Base-by-base conservation (phyloP, 2,113 vertebrate species). In the Ceyx margarethae region DNA sequence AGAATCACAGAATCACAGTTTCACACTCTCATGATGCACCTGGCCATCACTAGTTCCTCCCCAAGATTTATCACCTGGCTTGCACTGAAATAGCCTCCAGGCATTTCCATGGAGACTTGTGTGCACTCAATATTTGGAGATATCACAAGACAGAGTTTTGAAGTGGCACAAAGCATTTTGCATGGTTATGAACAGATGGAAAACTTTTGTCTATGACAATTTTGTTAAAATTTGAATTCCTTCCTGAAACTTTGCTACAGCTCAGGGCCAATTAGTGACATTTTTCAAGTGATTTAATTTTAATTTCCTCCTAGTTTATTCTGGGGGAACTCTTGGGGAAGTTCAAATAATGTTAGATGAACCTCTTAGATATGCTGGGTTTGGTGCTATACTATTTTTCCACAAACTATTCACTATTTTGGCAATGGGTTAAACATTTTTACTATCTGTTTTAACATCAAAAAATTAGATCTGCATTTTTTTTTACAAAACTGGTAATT, bases 51-150 rank as follows among this genome's bases (percentile, higher is more conserved):
- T 45, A 58, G 28, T 42, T 91, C 57, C 31, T 81, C 4, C 4
- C 35, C 9, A n/a, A 14, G 7, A 25, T 75, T 57, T 64, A 2
- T 58, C 0, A 10, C 15, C 61, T 81, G 50, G 33, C 29, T 62
- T 7, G 1, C 3, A 12, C 21, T 78, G 48, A 71, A 56, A 37
- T 51, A 81, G 9, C 15, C 26, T 22, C 15, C 0, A 0, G 26
- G 23, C 15, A 60, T 51, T 45, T 90, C 40, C 81, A 78, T 35
- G 76, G 60, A 60, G 17, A 42, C 29, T 28, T 25, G 15, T 8
- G 53, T 57, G 45, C 25, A 57, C 10, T 54, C 37, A 46, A 4
- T 54, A 46, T 53, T 40, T 89, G 60, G 71, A 86, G 42, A n/a
- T 29, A 51, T 11, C 45, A 43, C 15, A 73, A 54, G 11, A 82